These are phyloP conservation scores for Acanthurus leucopareius DNA, from an alignment of 2,797 vertebrate species.

Conservation along the genomic window DNA sequence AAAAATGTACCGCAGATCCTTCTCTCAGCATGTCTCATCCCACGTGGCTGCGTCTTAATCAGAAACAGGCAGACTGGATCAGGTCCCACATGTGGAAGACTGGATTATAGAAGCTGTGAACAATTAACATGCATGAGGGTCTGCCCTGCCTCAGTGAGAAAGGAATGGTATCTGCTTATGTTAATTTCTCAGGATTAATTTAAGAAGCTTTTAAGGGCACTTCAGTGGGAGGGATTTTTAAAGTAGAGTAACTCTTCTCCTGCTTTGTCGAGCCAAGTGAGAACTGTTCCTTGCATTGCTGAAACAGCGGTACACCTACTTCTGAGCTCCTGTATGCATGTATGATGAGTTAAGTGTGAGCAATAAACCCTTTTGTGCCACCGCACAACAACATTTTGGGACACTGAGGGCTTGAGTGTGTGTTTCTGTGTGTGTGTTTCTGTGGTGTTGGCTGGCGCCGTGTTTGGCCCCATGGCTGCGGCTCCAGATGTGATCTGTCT, in stretches of 20 bases:
- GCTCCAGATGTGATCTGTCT: slow-evolving; percentile 85
- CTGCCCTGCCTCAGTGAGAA: slow-evolving; percentile 64
- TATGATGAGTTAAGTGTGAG: slow-evolving; percentile 28
- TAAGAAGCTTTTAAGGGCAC: slow-evolving; percentile 73
- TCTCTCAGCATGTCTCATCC: slow-evolving; percentile 55
- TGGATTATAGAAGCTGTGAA: slow-evolving; percentile 81
- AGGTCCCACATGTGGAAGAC: slow-evolving; percentile 66
- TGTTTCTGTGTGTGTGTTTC: slow-evolving; percentile 47
- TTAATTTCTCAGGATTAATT: slow-evolving; percentile 78
- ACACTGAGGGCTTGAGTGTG: slow-evolving; percentile 34
- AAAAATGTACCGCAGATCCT: slow-evolving; percentile 53
- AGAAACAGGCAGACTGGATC: slow-evolving; percentile 76
- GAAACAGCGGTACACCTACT: slow-evolving; percentile 19
- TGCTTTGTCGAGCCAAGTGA: slow-evolving; percentile 26
- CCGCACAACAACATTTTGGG: slow-evolving; percentile 30
- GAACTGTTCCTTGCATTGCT: slow-evolving; percentile 14
- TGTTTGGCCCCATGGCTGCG: slow-evolving; percentile 70
- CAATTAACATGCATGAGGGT: slow-evolving; percentile 76
- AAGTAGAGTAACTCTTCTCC: slow-evolving; percentile 52
- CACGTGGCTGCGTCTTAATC: slow-evolving; percentile 73
- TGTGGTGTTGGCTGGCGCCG: slow-evolving; percentile 81
- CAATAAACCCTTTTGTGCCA: slow-evolving; percentile 45
- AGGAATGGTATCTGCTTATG: slow-evolving; percentile 72
- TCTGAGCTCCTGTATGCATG: slow-evolving; percentile 21
- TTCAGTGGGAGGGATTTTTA: slow-evolving; percentile 57